Evolutionary conservation across 2,888 invertebrate species (phyloP), one percentile per base, ranked within the genome.

Genomic region (Cataglyphis livida): DNA sequence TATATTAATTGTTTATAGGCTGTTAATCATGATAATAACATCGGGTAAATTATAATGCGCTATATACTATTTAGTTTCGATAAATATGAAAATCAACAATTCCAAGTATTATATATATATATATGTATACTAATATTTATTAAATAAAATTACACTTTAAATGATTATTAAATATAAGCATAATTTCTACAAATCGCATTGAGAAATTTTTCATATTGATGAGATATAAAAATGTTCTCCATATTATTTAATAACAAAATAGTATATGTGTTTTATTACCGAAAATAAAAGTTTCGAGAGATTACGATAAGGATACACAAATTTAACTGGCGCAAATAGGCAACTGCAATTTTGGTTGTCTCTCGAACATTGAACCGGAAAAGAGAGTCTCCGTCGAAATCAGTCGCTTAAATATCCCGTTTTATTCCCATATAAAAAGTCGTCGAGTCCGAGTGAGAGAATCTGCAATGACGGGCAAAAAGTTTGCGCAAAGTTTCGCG

Each of bases 401-500:
- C 59, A 18, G 32, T 9, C 44, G 7, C 12, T 79, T 61, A 79
- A 48, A 70, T 59, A 68, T 68, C 57, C 12, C 32, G 44, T 68
- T 66, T 59, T 21, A 68, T 68, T 18, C 12, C 21, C 7, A 3
- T 18, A 44, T 70, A 70, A 70, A 61, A 61, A 57, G 66, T 57
- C 38, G 38, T 12, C 66, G 41, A 64, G 21, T 68, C 41, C 28
- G 21, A 12, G 35, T 59, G 59, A 79, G 59, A 70, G 59, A 70
- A 70, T 3, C 32, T 21, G 35, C 21, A 44, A 44, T 21, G 21
- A 44, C 44, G 59, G 48, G 70, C 44, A 70, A 79, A 79, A 79
- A 79, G 68, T 79, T 79, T 35, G 21, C 7, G 21, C 18, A 70
- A 79, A 79, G 78, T 79, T 70, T 68, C 21, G 44, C 70, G 59